Base-by-base conservation (phyloP, 2,888 invertebrate species). In the Meiosimyza decipiens region DNA sequence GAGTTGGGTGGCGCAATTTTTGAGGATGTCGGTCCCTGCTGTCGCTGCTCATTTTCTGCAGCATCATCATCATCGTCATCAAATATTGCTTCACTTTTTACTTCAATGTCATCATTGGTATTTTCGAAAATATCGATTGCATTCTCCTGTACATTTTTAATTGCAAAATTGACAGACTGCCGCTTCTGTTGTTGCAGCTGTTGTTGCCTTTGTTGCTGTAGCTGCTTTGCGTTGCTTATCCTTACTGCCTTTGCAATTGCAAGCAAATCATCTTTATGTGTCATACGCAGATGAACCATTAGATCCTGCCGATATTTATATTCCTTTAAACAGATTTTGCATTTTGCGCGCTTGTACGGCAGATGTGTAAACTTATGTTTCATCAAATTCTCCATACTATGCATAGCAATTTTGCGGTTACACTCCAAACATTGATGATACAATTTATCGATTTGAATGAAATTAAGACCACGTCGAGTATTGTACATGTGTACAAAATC, bases 291-390 rank as follows among this genome's bases (percentile, higher is more conserved):
- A 71, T 84, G 84, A 33, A 84, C 83, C 83, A 84, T 84, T 47
- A 84, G 77, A 74, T 84, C 84, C 72, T 84, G 84, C 22, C 84
- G 80, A 71, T 84, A 84, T 76, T 84, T 84, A 77, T 84, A 84
- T 75, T 83, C 81, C 33, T 85, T 76, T 60, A 82, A 80, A 68
- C 84, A 84, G 9, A 84, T 78, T 72, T 78, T 80, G 70, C 84
- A 84, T 74, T 84, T 84, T 59, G 82, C 81, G 71, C 85, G 84
- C 2, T 85, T 78, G 73, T 79, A 84, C 18, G 84, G 84, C 69
- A 84, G 70, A 79, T 84, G 84, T 6, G 84, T 84, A 51, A 84
- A 84, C 77, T 84, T 84, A 72, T 84, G 84, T 73, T 84, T 84
- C 1, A 84, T 71, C 28, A 84, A 78, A 75, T 84, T 84, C 67